Conservation (phyloP, 2,113 vertebrate genomes). For the Oryzias celebensis region DNA sequence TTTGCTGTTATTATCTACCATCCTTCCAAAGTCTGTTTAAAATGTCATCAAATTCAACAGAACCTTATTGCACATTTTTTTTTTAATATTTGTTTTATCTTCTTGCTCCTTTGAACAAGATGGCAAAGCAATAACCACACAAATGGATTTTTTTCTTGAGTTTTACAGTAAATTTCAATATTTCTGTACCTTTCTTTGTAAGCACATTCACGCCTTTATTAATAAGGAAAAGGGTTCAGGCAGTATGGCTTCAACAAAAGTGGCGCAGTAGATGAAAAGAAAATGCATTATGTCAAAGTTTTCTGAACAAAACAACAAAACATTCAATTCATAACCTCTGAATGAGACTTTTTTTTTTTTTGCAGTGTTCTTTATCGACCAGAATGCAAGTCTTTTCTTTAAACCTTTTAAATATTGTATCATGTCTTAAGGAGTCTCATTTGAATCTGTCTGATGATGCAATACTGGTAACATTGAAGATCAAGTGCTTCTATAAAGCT, state of each 20-base stretch:
- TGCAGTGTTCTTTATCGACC: too few relatives aligned
- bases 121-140: not conserved
- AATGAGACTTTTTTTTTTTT: too few relatives aligned
- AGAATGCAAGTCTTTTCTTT: too few relatives aligned
- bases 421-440: too few relatives aligned
- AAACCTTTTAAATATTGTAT: too few relatives aligned
- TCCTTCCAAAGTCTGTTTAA: not conserved
- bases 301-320: not conserved
- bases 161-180: slow-evolving; percentile 6
- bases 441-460: too few relatives aligned
- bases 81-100: not conserved
- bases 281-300: not conserved
- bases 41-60: not conserved
- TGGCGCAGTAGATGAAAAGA: not conserved
- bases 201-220: not conserved
- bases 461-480: too few relatives aligned
- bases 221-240: not conserved
- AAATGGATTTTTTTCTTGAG: not conserved
- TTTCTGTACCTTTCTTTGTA: not conserved
- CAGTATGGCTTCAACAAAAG: not conserved
- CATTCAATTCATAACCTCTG: too few relatives aligned
- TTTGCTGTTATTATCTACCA: too few relatives aligned
- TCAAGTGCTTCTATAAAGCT: not conserved
- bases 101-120: not conserved
- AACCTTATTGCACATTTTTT: not conserved